Evolutionary conservation across 92 coral and sea anemone genomes (phyloP), one percentile per base, ranked within the genome.

Genomic region (Pocillopora grandis): DNA sequence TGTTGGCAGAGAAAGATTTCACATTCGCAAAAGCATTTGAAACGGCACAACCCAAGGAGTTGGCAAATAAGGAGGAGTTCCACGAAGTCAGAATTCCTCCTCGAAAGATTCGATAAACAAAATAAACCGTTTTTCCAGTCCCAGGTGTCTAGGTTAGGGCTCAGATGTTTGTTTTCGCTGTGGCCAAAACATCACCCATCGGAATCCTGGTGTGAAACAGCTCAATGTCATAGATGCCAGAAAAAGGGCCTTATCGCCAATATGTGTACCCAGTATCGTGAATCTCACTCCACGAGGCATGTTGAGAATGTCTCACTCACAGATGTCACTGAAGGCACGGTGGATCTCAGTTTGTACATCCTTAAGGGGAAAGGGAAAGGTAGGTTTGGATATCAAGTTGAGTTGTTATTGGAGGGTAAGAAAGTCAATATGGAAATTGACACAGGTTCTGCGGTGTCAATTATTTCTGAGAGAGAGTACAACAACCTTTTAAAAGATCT

Each of bases 241-340:
- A 69, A 12, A 58, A 58, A 13, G 70, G 85, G 77, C 21, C 77
- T 21, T 1, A 21, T 81, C 42, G 77, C 85, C 58, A 81, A 81
- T 57, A 80, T 55, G 76, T 66, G 76, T 18, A 21, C 17, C 20
- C 57, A 15, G 80, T 58, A 76, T 58, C 23, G 80, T 58, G 80
- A 76, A 57, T 16, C 49, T 10, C 80, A 23, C 42, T n/a, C 66
- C 31, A 23, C 49, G 21, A 66, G 79, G 58, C 55, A 75, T 20
- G 79, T 75, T 12, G 76, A 71, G 76, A 2, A 59, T 10, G 7
- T 59, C 2, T 11, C 13, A 11, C 13, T 2, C 7, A 10, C 13
- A 2, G 62, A 59, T 10, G 12, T 1, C 2, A 11, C 12, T 59
- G 62, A 0, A 59, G 49, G 62, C 18, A 59, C 10, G 12, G 62